Evolutionary conservation across 2,113 vertebrate species (phyloP).

Genomic region (Pyxicephalus adspersus): DNA sequence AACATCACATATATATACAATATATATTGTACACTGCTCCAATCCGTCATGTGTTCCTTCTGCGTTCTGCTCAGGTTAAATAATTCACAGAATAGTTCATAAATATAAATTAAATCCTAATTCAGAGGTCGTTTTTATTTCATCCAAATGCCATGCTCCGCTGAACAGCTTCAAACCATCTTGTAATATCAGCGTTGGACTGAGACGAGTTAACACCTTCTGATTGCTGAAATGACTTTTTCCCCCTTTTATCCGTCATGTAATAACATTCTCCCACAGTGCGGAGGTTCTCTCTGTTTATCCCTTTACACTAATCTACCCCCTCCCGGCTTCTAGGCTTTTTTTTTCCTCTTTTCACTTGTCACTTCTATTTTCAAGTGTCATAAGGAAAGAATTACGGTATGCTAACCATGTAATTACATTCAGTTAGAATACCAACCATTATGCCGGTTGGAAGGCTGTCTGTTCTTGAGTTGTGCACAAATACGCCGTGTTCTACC

Average conservation of each 20-base stretch:
- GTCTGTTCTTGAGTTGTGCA: not conserved
- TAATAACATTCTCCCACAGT: conserved; percentile 38
- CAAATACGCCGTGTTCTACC: not conserved
- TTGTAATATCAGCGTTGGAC: not conserved
- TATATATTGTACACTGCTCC: no score
- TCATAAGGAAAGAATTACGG: conserved; percentile 41
- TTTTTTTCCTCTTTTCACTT: conserved; percentile 25
- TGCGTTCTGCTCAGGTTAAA: not conserved
- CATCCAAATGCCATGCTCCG: not conserved
- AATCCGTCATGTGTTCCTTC: no score
- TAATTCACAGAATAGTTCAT: conserved; percentile 31
- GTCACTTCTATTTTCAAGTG: conserved; percentile 46
- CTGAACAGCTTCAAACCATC: not conserved
- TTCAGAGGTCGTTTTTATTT: conserved; percentile 18
- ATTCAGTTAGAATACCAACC: conserved; percentile 20
- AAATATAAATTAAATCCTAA: conserved; percentile 40
- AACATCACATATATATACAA: not conserved
- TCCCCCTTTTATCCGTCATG: not conserved
- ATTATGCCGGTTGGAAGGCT: conserved; percentile 24
- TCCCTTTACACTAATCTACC: conserved; percentile 45
- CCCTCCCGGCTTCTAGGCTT: conserved; percentile 3
- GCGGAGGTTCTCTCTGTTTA: conserved; percentile 37
- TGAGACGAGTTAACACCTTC: conserved; percentile 16
- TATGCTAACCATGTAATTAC: conserved; percentile 48
- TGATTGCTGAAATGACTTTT: conserved; percentile 28